A percentile compares a stretch with the other conserved stretches of the same genome.
These are phyloP conservation scores for Saccopteryx bilineata DNA, from an alignment of 2,113 vertebrate species.

Conservation along the genomic window DNA sequence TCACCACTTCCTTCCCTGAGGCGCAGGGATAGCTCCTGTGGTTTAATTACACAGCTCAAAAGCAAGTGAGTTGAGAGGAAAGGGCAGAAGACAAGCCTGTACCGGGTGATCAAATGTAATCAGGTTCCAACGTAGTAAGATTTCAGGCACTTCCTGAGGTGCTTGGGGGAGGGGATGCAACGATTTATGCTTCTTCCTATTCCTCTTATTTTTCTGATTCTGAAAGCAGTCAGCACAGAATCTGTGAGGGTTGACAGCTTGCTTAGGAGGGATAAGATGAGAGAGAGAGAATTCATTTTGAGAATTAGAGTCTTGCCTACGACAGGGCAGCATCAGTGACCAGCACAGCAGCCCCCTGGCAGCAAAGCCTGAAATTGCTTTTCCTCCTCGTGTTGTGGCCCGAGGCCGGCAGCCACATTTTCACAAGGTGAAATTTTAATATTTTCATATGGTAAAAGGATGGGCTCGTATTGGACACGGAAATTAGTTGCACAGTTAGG, in stretches of 20 bases:
- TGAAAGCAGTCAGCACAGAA: conserved; percentile 70
- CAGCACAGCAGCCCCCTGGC: neutral
- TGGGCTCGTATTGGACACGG: neutral
- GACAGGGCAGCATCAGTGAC: neutral
- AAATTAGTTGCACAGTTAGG: conserved; percentile 16
- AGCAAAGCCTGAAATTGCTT: neutral
- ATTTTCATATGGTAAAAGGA: neutral
- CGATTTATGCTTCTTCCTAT: neutral
- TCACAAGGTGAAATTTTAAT: neutral
- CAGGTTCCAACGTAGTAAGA: neutral
- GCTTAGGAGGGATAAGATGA: neutral
- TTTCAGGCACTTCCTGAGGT: conserved; percentile 29
- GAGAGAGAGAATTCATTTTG: conserved; percentile 46
- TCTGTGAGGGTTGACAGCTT: neutral
- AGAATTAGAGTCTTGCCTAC: conserved; percentile 41
- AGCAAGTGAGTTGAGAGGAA: neutral
- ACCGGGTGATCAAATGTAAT: conserved; percentile 60
- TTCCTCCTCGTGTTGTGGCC: neutral
- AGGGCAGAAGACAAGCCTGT: neutral
- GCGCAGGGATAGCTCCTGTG: neutral
- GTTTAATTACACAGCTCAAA: conserved; percentile 58
- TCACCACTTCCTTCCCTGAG: neutral
- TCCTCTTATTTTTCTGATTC: conserved; percentile 59
- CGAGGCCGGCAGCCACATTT: neutral
- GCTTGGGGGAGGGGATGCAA: neutral